Evolutionary conservation across 2,888 invertebrate species (phyloP), one percentile per base, ranked within the genome.

Genomic region (Dendrolimus houi): DNA sequence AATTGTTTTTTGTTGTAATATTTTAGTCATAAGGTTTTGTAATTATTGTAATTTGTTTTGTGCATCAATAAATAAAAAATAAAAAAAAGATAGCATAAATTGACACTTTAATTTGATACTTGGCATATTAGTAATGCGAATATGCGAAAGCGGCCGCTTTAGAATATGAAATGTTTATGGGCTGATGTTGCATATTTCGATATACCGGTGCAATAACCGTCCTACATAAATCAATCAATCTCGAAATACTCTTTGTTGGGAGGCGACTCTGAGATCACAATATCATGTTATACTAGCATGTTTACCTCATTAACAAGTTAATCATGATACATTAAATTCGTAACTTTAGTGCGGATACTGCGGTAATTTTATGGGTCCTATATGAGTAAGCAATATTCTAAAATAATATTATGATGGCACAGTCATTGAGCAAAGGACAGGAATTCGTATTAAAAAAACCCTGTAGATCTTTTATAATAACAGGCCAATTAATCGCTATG

Each of bases 301-400:
- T 57, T 54, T 54, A 54, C 41, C 41, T 54, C 52, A 47, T 47
- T 12, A 47, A 54, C 42, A 54, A 14, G 8, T 13, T 57, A 54
- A 54, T 13, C 47, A 57, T 57, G 57, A 54, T 52, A 57, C 57
- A 52, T 17, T 57, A 41, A 52, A 54, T 52, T 55, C 54, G 41
- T 54, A 41, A 54, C 54, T 52, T 54, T 53, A 53, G 53, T 17
- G n/a, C 59, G 59, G 59, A 59, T 41, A 53, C 40, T 47, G 59
- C 40, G 59, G 59, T 55, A n/a, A 17, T 55, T 59, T 59, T 56
- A 59, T 42, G 52, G 17, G 40, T n/a, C 47, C 52, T 52, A 55
- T 56, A 59, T 55, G 56, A 56, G 53, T 54, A 42, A 55, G 47
- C 47, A 47, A 10, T 47, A 58, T 47, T 56, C 53, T 56, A 56